phyloP scores from a whole-genome alignment of 2,888 invertebrate genomes.

The Drosophila anomelani region DNA sequence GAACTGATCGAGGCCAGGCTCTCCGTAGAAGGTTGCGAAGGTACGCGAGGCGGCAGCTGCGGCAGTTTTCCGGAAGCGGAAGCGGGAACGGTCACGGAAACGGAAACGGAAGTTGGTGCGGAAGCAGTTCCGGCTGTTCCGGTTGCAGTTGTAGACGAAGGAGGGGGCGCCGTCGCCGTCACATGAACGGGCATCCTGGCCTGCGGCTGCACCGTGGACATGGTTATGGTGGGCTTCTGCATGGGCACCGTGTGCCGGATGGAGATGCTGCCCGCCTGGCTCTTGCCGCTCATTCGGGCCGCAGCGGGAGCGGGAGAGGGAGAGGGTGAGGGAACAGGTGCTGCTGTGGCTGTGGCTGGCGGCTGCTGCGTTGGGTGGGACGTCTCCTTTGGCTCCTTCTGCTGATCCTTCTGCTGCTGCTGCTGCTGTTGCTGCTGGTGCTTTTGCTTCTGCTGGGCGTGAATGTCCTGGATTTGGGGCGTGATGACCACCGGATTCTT shows the following conservation, averaged over 20 bases:
- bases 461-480: constrained; percentile 83
- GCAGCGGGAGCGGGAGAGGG: constrained; percentile 50
- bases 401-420: constrained; percentile 59
- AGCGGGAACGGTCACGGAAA: constrained; percentile 5
- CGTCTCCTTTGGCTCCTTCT: constrained; percentile 37
- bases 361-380: not conserved
- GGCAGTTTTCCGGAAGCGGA: constrained; percentile 67
- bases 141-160: not conserved
- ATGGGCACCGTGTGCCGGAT: constrained; percentile 83
- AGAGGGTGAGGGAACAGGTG: constrained; percentile 41
- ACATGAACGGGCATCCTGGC: constrained; percentile 62
- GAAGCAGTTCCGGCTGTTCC: not conserved
- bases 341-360: constrained; percentile 13
- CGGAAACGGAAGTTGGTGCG: constrained; percentile 3
- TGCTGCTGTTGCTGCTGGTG: constrained; percentile 67
- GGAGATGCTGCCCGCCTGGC: constrained; percentile 61
- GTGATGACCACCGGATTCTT: constrained; percentile 85
- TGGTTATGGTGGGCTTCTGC: constrained; percentile 83
- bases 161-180: constrained; percentile 25
- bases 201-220: constrained; percentile 83
- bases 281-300: constrained; percentile 30
- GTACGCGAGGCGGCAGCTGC: constrained; percentile 83
- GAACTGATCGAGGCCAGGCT: constrained; percentile 68
- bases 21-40: constrained; percentile 82
- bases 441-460: constrained; percentile 82